Evolutionary conservation across 2,797 vertebrate species (phyloP), one percentile per base, ranked within the genome.

Genomic region (Poeciliopsis turneri): DNA sequence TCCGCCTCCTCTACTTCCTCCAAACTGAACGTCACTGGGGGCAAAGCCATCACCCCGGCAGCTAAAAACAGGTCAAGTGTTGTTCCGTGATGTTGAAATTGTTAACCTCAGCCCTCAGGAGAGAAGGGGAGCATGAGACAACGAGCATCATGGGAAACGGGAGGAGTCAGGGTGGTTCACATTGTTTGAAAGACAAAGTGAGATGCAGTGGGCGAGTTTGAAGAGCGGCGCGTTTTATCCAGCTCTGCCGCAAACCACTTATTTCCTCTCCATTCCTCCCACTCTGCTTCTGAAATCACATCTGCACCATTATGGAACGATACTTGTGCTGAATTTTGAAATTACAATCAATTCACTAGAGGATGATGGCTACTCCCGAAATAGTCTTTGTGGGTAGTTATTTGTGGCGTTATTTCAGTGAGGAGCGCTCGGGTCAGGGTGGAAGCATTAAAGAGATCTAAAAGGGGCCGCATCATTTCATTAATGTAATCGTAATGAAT

Each of bases 51-150:
- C 78, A 78, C 51, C 68, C 78, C 11, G 0, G 57, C 78, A 78
- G 87, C 78, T 84, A 75, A 86, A 88, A 93, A 86, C 86, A 84
- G 87, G 82, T 89, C 90, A 90, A 92, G 88, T 88, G 88, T 87
- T 90, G 79, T 89, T 87, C 83, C 72, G 51, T 86, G 85, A 89
- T 86, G 84, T 83, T 82, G 80, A 88, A 90, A 90, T 90, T 49
- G 92, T 92, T 73, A 78, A 78, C 74, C 61, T 68, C 57, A 75
- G 71, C 87, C 89, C 86, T 61, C 79, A 69, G 79, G 76, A 89
- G 84, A 82, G 74, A 75, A 59, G 61, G n/a, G 20, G 41, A 64
- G 11, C 45, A 43, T 66, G 78, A 70, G 76, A 41, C 49, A 36
- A 75, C n/a, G 49, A 47, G 75, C 51, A 30, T 23, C 78, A 77